Conservation (phyloP, 1,140 invertebrate species). For the Pseudomyrmex pallidus region DNA sequence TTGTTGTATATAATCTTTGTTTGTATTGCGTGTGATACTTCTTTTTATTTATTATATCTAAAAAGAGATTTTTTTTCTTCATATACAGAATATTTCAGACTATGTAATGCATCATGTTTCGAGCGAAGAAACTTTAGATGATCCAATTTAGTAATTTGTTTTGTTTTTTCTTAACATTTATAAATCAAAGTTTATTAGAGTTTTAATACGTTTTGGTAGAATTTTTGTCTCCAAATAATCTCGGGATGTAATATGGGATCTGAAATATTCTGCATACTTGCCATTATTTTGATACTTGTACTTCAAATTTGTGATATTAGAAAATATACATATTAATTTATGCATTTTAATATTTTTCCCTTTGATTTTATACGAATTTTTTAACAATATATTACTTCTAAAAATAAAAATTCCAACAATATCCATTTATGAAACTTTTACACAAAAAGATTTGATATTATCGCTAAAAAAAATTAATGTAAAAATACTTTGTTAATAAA, state of each 20-base stretch:
- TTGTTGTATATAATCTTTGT: constrained; percentile 7
- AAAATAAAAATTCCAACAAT: constrained; percentile 27
- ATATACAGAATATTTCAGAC: no score
- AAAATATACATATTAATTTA: constrained; percentile 34
- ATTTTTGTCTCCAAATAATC: no score
- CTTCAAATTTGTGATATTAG: constrained; percentile 53
- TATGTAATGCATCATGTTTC: no score
- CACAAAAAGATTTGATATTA: constrained; percentile 16
- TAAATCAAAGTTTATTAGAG: no score
- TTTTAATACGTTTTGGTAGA: no score
- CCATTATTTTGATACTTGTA: constrained; percentile 48
- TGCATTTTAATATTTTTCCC: constrained; percentile 43
- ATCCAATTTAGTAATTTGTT: no score
- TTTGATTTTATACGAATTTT: neutral
- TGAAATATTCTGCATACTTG: no score
- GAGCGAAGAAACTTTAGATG: no score
- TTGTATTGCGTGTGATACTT: constrained; percentile 31
- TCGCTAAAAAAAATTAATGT: constrained; percentile 23
- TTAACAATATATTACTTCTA: constrained; percentile 5
- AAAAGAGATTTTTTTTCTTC: neutral
- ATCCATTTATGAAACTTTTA: neutral
- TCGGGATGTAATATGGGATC: no score
- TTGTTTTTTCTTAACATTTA: no score
- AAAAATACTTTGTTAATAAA: neutral
- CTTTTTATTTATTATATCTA: constrained; percentile 35